Evolutionary conservation across 2,797 vertebrate genomes (phyloP).

Genomic region (Diplodus sargus): DNA sequence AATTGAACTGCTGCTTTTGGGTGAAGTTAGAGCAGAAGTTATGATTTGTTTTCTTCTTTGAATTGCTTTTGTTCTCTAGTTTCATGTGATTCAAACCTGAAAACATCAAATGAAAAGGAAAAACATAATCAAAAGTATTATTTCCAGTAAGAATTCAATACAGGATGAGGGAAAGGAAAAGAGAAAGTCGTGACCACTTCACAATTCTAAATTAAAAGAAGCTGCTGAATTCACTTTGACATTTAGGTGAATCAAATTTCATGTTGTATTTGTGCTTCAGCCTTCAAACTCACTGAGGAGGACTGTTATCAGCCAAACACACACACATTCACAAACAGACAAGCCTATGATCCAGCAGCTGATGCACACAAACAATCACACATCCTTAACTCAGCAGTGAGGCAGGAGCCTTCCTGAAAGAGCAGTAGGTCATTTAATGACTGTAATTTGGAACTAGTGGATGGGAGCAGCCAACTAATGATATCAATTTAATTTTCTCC

Average conservation of each 20-base stretch:
- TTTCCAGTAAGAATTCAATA: background rate
- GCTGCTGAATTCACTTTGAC: conserved; percentile 21
- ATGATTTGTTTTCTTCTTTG: conserved; percentile 9
- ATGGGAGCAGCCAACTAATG: conserved; percentile 55
- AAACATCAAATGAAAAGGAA: background rate
- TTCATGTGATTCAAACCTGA: background rate
- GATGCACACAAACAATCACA: conserved; percentile 8
- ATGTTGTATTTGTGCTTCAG: conserved; percentile 4
- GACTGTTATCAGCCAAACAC: background rate
- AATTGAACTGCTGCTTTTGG: conserved; percentile 5
- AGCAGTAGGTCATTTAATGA: conserved; percentile 47
- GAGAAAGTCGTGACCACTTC: no score
- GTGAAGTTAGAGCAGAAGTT: conserved; percentile 4
- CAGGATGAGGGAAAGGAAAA: background rate
- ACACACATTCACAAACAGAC: background rate
- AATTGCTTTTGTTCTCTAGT: conserved; percentile 1
- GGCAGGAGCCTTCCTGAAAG: conserved; percentile 28
- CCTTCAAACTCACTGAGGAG: background rate
- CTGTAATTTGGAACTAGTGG: conserved; percentile 60
- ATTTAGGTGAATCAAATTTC: conserved; percentile 23
- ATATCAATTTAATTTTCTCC: conserved; percentile 66
- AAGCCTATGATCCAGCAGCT: background rate
- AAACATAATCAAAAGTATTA: background rate
- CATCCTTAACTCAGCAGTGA: background rate
- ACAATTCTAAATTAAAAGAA: conserved; percentile 4